These are phyloP conservation scores for Drosophila kikkawai DNA, from an alignment of 1,140 invertebrate genomes.

Conservation along the genomic window DNA sequence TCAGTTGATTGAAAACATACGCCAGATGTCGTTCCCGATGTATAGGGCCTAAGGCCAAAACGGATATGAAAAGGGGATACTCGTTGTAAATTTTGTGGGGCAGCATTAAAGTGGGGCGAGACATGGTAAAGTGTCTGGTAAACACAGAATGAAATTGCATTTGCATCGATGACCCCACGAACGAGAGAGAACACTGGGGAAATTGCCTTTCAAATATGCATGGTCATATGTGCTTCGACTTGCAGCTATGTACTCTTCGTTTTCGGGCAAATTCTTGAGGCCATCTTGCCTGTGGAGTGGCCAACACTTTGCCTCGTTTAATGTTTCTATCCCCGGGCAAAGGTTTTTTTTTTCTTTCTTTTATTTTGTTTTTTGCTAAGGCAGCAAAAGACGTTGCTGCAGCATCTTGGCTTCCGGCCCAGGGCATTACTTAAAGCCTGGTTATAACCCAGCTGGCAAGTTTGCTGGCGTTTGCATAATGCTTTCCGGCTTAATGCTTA, in stretches of 20 bases:
- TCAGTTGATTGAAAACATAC: conserved; percentile 74
- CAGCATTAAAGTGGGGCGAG: conserved; percentile 4
- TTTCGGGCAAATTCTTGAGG: conserved; percentile 1
- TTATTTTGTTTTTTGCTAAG: conserved; percentile 23
- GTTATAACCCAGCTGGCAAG: background rate
- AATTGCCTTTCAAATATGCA: conserved; percentile 81
- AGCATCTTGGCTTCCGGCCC: conserved; percentile 41
- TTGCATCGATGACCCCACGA: conserved; percentile 62
- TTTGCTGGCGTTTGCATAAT: conserved; percentile 27
- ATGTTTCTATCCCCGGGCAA: conserved; percentile 67
- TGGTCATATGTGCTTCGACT: conserved; percentile 77
- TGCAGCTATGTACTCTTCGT: conserved; percentile 20
- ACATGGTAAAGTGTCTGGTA: conserved; percentile 63
- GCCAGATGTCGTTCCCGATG: conserved; percentile 53
- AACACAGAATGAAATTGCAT: conserved; percentile 77
- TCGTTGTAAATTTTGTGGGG: conserved; percentile 43
- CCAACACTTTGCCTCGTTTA: conserved; percentile 41
- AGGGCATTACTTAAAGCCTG: conserved; percentile 6
- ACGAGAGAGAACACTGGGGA: conserved; percentile 35
- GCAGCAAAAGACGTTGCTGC: conserved; percentile 14
- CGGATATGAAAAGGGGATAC: conserved; percentile 52
- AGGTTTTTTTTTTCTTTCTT: conserved; percentile 6
- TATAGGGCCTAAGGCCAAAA: conserved; percentile 36
- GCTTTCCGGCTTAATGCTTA: conserved; percentile 65
- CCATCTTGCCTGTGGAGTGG: background rate